Base-by-base conservation (phyloP, 2,888 invertebrate genomes). In the Chloroclysta siterata region DNA sequence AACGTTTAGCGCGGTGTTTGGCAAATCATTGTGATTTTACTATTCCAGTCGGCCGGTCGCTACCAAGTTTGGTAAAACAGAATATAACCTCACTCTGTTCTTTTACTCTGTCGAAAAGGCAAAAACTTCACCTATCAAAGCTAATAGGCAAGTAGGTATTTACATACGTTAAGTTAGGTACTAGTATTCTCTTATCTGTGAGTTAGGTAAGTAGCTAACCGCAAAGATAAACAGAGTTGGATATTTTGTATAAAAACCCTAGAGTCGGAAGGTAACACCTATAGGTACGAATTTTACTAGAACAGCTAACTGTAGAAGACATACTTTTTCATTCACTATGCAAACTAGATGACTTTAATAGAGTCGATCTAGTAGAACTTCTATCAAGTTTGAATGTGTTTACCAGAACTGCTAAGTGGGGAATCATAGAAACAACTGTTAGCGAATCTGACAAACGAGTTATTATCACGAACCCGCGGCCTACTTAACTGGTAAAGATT, bases 381-480 rank as follows among this genome's bases (percentile, higher is more conserved):
- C 44, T 60, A 48, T 58, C 66, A 71, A 77, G 68, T 74, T 76
- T 59, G 57, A 69, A 73, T 74, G 76, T 77, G 74, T 76, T 71
- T 75, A 75, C 69, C 69, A 59, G 46, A 63, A 67, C 61, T 52
- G 58, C 62, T 72, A 70, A 69, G 66, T 68, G 66, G 60, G 68
- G 62, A 14, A 70, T 65, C 65, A 67, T 61, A 66, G 68, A 57
- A 63, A 60, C 50, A 61, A 61, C 63, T 69, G 65, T 65, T 58
- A 59, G 63, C 48, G 17, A 76, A 70, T 62, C 69, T 75, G 73
- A 79, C 74, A 81, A 88, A 89, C 69, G 82, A 76, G 75, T 69
- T 70, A 60, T 66, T 69, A 80, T 75, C 89, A 89, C 89, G 89
- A 80, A 81, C 75, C 70, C 63, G 69, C 74, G 82, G 77, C 79